These are phyloP conservation scores for Philotrypesis tridentata DNA, from an alignment of 1,140 invertebrate species.

Conservation along the genomic window DNA sequence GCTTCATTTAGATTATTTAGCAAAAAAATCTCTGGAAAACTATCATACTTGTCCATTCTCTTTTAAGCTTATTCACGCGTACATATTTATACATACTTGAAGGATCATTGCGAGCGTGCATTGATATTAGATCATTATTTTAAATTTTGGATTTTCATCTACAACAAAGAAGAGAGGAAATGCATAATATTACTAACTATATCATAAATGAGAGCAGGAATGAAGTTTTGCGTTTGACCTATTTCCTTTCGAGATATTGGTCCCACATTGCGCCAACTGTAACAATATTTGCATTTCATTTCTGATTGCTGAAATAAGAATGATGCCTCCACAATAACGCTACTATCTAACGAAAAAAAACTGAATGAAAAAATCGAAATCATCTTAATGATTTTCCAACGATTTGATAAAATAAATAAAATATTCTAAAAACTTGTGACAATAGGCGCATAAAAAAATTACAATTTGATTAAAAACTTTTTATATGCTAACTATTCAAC, in stretches of 20 bases:
- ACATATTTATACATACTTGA: conserved; percentile 38
- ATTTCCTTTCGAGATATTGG: conserved; percentile 38
- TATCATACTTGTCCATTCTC: conserved; percentile 21
- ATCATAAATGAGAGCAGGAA: conserved; percentile 25
- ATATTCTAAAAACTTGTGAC: conserved; percentile 53
- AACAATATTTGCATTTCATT: conserved; percentile 23
- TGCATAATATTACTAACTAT: conserved; percentile 1
- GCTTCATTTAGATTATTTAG: background rate
- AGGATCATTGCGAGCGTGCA: conserved; percentile 27
- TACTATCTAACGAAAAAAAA: conserved; percentile 27
- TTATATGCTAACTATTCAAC: conserved; percentile 51
- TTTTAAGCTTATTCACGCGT: background rate
- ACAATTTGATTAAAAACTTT: conserved; percentile 51
- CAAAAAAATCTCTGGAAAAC: conserved; percentile 24
- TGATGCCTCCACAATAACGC: background rate
- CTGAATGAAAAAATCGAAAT: conserved; percentile 33
- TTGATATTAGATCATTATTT: conserved; percentile 17
- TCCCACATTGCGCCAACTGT: conserved; percentile 20
- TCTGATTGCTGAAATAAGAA: conserved; percentile 19
- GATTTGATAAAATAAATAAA: conserved; percentile 55
- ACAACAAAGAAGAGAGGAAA: conserved; percentile 11
- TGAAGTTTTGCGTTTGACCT: conserved; percentile 12
- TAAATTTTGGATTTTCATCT: background rate
- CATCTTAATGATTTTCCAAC: conserved; percentile 42
- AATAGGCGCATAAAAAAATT: conserved; percentile 50